Percentiles rank a stretch among this genome's conserved stretches.
phyloP scores from a whole-genome alignment of 2,797 vertebrate genomes.

The Caiman crocodilus region DNA sequence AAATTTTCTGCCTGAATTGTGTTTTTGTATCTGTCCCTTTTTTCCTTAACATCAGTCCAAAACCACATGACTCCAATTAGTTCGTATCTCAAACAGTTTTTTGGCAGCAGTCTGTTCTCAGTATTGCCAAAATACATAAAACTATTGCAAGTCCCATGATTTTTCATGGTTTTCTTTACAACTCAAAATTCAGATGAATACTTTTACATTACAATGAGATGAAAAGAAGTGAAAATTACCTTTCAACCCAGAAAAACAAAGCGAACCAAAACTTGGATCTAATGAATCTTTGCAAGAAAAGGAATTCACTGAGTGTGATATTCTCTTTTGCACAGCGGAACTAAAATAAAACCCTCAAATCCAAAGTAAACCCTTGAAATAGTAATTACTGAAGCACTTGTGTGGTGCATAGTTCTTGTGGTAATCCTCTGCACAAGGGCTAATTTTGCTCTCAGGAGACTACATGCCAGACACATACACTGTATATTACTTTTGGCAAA shows the following conservation, averaged over 20 bases:
- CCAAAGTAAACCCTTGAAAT: constrained; percentile 60
- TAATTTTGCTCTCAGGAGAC: constrained; percentile 18
- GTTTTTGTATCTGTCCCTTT: constrained; percentile 74
- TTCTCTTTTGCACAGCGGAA: constrained; percentile 20
- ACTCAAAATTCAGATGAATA: constrained; percentile 66
- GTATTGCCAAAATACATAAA: constrained; percentile 78
- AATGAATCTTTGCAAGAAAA: constrained; percentile 67
- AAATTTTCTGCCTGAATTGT: constrained; percentile 75
- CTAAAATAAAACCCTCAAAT: constrained; percentile 53
- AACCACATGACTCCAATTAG: constrained; percentile 82
- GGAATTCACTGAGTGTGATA: constrained; percentile 47
- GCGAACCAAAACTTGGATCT: constrained; percentile 49
- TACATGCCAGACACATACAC: constrained; percentile 24
- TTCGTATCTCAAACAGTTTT: constrained; percentile 78
- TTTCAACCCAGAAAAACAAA: constrained; percentile 68
- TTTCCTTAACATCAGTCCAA: constrained; percentile 73
- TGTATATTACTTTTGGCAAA: constrained; percentile 39
- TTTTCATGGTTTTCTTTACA: constrained; percentile 68
- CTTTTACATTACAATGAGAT: constrained; percentile 67
- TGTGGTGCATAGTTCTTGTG: constrained; percentile 6
- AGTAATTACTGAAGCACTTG: constrained; percentile 50
- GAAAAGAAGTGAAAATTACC: constrained; percentile 70
- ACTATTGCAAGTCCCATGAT: constrained; percentile 69
- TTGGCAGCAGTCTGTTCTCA: constrained; percentile 79
- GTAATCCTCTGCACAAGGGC: neutral